Percentiles rank a stretch among this genome's conserved stretches.
phyloP scores from a whole-genome alignment of 2,888 invertebrate species.

The Linnaemya tessellans region DNA sequence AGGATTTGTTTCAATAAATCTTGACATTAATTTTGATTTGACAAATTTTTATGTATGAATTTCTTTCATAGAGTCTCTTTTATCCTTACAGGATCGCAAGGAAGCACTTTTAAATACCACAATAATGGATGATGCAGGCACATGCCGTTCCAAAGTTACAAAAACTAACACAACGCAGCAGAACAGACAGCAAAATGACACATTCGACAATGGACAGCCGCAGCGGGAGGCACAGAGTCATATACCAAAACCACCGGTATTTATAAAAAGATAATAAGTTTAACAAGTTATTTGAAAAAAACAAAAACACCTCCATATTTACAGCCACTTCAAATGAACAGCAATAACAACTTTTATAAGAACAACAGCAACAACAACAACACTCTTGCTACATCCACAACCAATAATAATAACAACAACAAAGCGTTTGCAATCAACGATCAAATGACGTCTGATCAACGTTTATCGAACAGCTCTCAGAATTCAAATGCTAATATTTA shows the following conservation, averaged over 20 bases:
- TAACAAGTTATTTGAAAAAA: background rate
- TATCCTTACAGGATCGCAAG: conserved; percentile 79
- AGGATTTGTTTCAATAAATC: background rate
- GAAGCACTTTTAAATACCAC: conserved; percentile 81
- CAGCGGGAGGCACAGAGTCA: conserved; percentile 35
- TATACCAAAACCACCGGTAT: conserved; percentile 69
- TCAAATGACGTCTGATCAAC: conserved; percentile 82
- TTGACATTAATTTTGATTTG: no score
- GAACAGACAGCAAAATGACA: conserved; percentile 37
- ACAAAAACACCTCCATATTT: background rate
- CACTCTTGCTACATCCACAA: background rate
- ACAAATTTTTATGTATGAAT: no score
- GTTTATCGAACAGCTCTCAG: conserved; percentile 82
- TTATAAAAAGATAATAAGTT: conserved; percentile 83
- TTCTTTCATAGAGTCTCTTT: background rate
- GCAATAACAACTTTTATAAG: conserved; percentile 21
- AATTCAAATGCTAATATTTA: conserved; percentile 15
- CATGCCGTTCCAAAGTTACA: conserved; percentile 78
- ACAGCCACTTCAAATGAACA: conserved; percentile 57
- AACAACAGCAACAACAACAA: conserved; percentile 37
- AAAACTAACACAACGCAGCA: conserved; percentile 57
- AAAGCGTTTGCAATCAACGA: conserved; percentile 6
- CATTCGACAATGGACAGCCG: conserved; percentile 13
- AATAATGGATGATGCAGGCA: conserved; percentile 82
- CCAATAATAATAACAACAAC: background rate